Percentiles rank a stretch among this genome's conserved stretches.
phyloP scores from a whole-genome alignment of 2,888 invertebrate genomes.

The Amphipyra berbera region DNA sequence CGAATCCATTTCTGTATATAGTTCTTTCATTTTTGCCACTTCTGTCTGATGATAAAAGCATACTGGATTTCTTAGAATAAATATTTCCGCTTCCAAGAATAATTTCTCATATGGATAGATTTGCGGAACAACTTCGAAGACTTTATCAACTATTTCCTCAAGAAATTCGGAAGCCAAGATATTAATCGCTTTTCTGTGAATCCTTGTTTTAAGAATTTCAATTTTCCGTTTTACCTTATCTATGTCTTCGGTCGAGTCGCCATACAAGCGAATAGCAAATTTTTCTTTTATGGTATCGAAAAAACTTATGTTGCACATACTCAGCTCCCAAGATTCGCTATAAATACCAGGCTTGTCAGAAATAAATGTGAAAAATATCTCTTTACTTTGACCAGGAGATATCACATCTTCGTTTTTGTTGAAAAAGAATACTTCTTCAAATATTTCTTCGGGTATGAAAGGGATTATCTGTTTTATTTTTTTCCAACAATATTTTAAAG shows the following conservation, averaged over 20 bases:
- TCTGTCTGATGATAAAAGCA: constrained; percentile 85
- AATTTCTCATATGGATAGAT: constrained; percentile 78
- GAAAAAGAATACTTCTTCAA: constrained; percentile 87
- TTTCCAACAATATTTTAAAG: constrained; percentile 87
- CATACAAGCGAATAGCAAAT: constrained; percentile 75
- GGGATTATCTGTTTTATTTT: constrained; percentile 73
- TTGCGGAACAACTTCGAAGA: constrained; percentile 68
- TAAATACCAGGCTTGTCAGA: constrained; percentile 77
- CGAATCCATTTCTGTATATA: constrained; percentile 73
- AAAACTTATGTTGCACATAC: constrained; percentile 80
- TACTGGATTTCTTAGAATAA: constrained; percentile 82
- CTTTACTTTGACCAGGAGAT: constrained; percentile 83
- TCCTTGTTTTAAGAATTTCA: constrained; percentile 66
- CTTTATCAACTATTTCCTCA: constrained; percentile 65
- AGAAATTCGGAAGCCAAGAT: constrained; percentile 68
- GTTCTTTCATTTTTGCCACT: constrained; percentile 73
- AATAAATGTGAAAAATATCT: constrained; percentile 85
- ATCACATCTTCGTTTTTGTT: constrained; percentile 89
- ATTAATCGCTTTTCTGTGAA: constrained; percentile 67
- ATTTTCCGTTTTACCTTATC: constrained; percentile 62
- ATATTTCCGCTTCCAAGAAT: constrained; percentile 80
- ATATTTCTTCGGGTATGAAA: constrained; percentile 72
- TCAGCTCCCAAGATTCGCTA: constrained; percentile 86
- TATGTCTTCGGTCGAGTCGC: constrained; percentile 75
- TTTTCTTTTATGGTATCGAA: constrained; percentile 72